Evolutionary conservation across 2,113 vertebrate species (phyloP).

Genomic region (Anhinga rufa): DNA sequence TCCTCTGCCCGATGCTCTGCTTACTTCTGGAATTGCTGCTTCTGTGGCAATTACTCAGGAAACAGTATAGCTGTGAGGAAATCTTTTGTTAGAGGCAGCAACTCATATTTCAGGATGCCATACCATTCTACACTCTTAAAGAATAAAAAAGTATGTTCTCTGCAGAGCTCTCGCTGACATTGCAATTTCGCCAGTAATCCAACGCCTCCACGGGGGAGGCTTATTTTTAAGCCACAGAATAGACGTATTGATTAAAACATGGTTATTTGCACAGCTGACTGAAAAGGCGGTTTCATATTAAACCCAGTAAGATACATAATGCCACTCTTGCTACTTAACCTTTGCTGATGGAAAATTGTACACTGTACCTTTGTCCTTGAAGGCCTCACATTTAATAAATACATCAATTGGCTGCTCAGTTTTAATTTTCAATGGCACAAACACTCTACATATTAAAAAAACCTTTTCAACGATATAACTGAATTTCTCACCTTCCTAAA

Average conservation of each 20-base stretch:
- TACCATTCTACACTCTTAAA: neutral
- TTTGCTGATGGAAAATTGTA: neutral
- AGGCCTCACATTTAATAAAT: neutral
- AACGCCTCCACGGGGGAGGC: neutral
- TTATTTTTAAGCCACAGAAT: slow-evolving; percentile 33
- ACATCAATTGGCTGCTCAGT: neutral
- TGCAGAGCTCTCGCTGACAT: neutral
- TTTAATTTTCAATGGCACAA: neutral
- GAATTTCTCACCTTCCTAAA: neutral
- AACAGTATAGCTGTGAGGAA: neutral
- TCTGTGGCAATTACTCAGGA: neutral
- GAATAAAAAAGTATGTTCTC: neutral
- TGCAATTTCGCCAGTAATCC: neutral
- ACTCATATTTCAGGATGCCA: neutral
- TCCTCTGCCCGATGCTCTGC: neutral
- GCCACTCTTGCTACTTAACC: neutral
- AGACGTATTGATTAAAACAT: neutral
- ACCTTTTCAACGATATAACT: neutral
- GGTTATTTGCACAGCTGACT: slow-evolving; percentile 15
- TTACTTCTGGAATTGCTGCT: neutral
- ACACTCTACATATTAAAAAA: neutral
- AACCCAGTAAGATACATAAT: neutral
- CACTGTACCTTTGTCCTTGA: neutral
- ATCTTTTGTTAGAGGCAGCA: neutral
- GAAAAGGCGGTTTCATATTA: neutral